Base-by-base conservation (phyloP, 2,113 vertebrate species). In the Oxygymnocypris stewartii region DNA sequence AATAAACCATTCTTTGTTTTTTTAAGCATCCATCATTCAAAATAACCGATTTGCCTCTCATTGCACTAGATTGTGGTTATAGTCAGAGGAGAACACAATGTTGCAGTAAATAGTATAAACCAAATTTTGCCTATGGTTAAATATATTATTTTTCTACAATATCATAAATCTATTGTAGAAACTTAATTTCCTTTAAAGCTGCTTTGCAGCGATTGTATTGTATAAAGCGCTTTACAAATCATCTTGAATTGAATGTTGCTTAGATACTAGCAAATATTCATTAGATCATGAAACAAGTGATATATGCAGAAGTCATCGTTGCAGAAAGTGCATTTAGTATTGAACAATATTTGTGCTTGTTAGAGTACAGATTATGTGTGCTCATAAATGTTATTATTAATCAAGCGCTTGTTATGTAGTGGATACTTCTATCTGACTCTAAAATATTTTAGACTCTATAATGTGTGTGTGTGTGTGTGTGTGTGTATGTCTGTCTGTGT, bases 261-360 rank as follows among this genome's bases (percentile, higher is more conserved):
- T 42, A 47, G n/a, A 47, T 47, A 25, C 73, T 76, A 14, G n/a
- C n/a, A 8, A 49, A 76, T 76, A 49, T 25, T 49, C 74, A 16
- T 76, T 76, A 28, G 42, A 76, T 42, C 42, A 28, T 76, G n/a
- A 76, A 75, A 28, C n/a, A 16, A 76, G 74, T 74, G 71, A 42
- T 23, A n/a, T 42, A 74, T 42, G 37, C 71, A 74, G 37, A 73
- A 73, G 69, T 3, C 69, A 73, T 73, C 37, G 23, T 20, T 42
- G 69, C 37, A 73, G 69, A 51, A 77, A 49, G 13, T 57, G 49
- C 51, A 37, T 57, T 79, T 57, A 57, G 18, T 51, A 18, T 77
- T 47, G 47, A 51, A 59, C 31, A 6, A 79, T 4, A n/a, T 80
- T 16, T 63, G 54, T 23, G 37, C 31, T 25, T 4, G 78, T 49